Evolutionary conservation across 2,888 invertebrate genomes (phyloP).

Genomic region (Alcis repandata): DNA sequence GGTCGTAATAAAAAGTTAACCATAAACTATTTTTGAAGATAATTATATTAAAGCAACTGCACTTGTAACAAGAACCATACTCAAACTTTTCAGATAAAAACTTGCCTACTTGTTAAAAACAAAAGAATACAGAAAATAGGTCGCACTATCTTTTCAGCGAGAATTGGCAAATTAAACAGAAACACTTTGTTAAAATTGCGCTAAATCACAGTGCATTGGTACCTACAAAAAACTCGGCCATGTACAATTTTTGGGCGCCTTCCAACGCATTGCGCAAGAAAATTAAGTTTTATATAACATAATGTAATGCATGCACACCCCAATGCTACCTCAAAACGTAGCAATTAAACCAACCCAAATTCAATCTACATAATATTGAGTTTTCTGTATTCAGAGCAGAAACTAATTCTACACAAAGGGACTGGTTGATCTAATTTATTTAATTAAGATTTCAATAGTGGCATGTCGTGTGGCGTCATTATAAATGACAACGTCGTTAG

Average conservation of each 20-base stretch:
- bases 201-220: constrained; percentile 13
- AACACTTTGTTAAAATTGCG: constrained; percentile 22
- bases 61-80: background rate
- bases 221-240: constrained; percentile 20
- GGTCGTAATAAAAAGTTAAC: no score
- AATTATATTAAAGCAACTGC: background rate
- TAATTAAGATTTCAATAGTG: no score
- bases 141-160: constrained; percentile 5
- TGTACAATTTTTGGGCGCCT: constrained; percentile 24
- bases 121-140: constrained; percentile 11
- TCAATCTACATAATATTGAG: background rate
- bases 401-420: background rate
- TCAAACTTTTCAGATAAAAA: background rate
- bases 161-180: constrained; percentile 33
- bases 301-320: background rate
- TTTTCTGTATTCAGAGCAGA: background rate
- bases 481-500: background rate
- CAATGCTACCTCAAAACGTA: constrained; percentile 10
- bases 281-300: no score
- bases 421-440: background rate
- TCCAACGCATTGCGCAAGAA: constrained; percentile 31
- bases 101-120: background rate
- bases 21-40: background rate
- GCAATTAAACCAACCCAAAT: constrained; percentile 50
- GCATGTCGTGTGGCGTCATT: background rate